Evolutionary conservation across 2,113 vertebrate genomes (phyloP).

Genomic region (Pelusios castaneus): DNA sequence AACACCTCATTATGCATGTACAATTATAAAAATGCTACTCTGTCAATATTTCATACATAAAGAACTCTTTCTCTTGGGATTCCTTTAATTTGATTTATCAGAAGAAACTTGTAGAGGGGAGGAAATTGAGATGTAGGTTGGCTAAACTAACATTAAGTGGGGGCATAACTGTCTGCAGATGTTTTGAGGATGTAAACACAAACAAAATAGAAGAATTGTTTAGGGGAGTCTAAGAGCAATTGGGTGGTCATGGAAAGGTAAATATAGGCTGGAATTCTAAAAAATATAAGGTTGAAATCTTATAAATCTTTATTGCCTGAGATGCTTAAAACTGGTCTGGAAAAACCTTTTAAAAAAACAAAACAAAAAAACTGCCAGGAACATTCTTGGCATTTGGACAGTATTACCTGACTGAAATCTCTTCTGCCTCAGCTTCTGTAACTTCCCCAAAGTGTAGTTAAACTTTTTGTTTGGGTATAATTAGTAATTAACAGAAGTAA

Average conservation of each 20-base stretch:
- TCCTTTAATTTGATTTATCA: not conserved
- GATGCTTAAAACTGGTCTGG: not conserved
- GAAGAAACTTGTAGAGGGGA: not conserved
- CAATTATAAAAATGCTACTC: not conserved
- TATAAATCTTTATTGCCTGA: not conserved
- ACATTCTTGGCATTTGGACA: not conserved
- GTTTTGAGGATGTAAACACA: not conserved
- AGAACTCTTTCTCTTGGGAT: not conserved
- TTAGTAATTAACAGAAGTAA: not conserved
- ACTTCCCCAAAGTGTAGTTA: fast-evolving
- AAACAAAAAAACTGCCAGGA: not conserved
- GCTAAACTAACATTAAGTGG: fast-evolving
- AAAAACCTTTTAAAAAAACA: not conserved
- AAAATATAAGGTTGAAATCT: not conserved
- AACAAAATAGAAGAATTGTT: not conserved
- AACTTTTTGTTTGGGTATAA: not conserved
- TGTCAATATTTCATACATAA: not conserved
- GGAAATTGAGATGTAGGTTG: not conserved
- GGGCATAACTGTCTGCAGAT: not conserved
- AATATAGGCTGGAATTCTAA: not conserved
- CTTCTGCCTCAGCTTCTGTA: not conserved
- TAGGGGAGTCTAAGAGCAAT: not conserved
- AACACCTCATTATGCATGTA: fast-evolving
- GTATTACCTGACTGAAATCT: not conserved
- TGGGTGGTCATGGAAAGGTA: constrained; percentile 14